These are phyloP conservation scores for Lineus longissimus DNA, from an alignment of 1,140 invertebrate species.

Conservation along the genomic window DNA sequence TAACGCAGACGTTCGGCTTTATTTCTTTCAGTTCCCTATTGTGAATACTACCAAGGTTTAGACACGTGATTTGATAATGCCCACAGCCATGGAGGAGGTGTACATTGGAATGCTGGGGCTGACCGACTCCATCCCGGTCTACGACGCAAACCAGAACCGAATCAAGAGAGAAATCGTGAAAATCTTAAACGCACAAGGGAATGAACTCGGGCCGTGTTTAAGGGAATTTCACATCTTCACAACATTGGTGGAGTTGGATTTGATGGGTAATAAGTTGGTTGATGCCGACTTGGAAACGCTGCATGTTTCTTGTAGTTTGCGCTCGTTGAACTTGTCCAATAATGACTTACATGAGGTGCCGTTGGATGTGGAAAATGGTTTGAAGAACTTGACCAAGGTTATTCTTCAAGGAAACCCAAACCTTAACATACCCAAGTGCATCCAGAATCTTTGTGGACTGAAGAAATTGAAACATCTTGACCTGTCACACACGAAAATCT, in stretches of 20 bases:
- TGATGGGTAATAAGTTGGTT: neutral
- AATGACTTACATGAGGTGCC: neutral
- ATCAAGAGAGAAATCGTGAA: neutral
- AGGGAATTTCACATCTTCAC: neutral
- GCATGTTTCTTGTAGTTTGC: neutral
- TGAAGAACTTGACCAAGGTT: neutral
- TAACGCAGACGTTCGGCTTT: too few species aligned
- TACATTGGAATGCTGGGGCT: neutral
- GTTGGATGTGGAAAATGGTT: neutral
- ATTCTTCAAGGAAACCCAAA: neutral
- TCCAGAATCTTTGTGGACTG: neutral
- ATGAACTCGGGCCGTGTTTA: neutral
- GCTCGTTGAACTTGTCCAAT: neutral
- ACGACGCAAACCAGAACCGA: neutral
- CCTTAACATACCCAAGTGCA: neutral
- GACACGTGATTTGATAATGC: too few species aligned
- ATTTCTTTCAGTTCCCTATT: too few species aligned
- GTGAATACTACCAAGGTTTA: too few species aligned
- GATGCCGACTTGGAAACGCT: conserved; percentile 3
- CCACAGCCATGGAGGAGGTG: neutral
- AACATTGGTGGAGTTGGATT: neutral
- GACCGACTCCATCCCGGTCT: neutral
- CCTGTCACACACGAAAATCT: neutral
- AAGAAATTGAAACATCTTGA: conserved; percentile 6
- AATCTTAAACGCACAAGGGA: neutral